Base-by-base conservation (phyloP, 1,140 invertebrate species). In the Ruditapes philippinarum region DNA sequence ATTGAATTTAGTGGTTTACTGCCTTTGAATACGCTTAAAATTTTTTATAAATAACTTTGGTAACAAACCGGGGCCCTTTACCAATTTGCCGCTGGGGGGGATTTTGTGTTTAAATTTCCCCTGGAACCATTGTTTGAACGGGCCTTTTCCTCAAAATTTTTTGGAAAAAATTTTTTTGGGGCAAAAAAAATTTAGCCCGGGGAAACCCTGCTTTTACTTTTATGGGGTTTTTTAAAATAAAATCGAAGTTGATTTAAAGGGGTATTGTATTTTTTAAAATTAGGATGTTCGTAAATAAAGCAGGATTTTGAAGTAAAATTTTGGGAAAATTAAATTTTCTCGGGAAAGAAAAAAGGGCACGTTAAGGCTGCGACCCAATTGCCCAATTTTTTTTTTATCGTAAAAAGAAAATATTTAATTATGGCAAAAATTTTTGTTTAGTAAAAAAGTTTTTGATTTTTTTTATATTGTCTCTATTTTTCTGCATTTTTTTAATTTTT, bases 331-430 rank as follows among this genome's bases (percentile, higher is more conserved):
- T 51, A 62, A n/a, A 11, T 40, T 78, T 45, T 42, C 11, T n/a
- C 5, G 7, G 19, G 3, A 80, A 38, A 9, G 17, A 88, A 88
- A 88, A 88, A 80, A 76, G 85, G 74, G 85, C 74, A 62, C n/a
- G 73, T 60, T 62, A 54, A 31, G 70, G 51, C 73, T n/a, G 84
- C 33, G 28, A 25, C 36, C 65, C 54, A 78, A 78, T 36, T 86
- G 62, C 25, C 2, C 17, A n/a, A n/a, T n/a, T n/a, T n/a, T n/a
- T n/a, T n/a, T n/a, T n/a, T n/a, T n/a, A n/a, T n/a, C n/a, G n/a
- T n/a, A n/a, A n/a, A n/a, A n/a, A n/a, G n/a, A n/a, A n/a, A n/a
- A n/a, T n/a, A n/a, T n/a, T n/a, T n/a, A n/a, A n/a, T n/a, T n/a
- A n/a, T n/a, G n/a, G n/a, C n/a, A n/a, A n/a, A n/a, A n/a, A n/a